A percentile compares a stretch with the other conserved stretches of the same genome.
These are phyloP conservation scores for Pectinophora gossypiella DNA, from an alignment of 1,140 invertebrate species.

Conservation along the genomic window DNA sequence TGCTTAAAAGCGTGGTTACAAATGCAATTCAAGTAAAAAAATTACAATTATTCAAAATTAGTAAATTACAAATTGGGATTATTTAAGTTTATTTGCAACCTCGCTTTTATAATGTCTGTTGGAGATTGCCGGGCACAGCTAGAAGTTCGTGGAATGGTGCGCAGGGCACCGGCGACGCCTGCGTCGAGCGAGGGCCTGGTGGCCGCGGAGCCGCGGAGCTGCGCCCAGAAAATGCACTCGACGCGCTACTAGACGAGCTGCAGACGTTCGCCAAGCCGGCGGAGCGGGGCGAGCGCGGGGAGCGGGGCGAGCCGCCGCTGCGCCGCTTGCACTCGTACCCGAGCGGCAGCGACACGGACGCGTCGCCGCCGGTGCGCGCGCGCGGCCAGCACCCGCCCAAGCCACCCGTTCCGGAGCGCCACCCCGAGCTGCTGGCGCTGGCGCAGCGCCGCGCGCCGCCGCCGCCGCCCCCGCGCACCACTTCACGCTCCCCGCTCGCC, in stretches of 20 bases:
- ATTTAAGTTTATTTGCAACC: slow-evolving; percentile 40
- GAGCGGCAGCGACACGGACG: slow-evolving; percentile 84
- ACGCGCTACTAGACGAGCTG: slow-evolving; percentile 94
- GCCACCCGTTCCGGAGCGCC: slow-evolving; percentile 87
- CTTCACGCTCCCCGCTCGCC: slow-evolving; percentile 87
- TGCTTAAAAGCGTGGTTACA: no score
- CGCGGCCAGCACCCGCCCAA: slow-evolving; percentile 74
- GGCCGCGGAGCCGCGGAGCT: slow-evolving; percentile 81
- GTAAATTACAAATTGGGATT: no score
- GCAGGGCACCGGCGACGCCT: slow-evolving; percentile 77
- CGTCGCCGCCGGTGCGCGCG: slow-evolving; percentile 79
- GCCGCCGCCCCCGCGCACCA: slow-evolving; percentile 89
- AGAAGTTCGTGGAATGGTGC: slow-evolving; percentile 51
- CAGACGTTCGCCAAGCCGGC: slow-evolving; percentile 87
- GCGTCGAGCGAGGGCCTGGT: slow-evolving; percentile 79
- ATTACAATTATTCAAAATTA: no score
- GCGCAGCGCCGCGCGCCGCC: slow-evolving; percentile 86
- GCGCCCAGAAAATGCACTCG: slow-evolving; percentile 94
- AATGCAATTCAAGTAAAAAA: slow-evolving; percentile 31
- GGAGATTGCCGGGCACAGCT: slow-evolving; percentile 37
- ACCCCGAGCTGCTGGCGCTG: slow-evolving; percentile 81
- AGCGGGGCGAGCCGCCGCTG: slow-evolving; percentile 83
- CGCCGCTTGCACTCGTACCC: slow-evolving; percentile 85
- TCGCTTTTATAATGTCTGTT: slow-evolving; percentile 36
- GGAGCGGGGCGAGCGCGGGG: slow-evolving; percentile 80